Evolutionary conservation across 2,888 invertebrate species (phyloP), one percentile per base, ranked within the genome.

Genomic region (Pseudococcus longispinus): DNA sequence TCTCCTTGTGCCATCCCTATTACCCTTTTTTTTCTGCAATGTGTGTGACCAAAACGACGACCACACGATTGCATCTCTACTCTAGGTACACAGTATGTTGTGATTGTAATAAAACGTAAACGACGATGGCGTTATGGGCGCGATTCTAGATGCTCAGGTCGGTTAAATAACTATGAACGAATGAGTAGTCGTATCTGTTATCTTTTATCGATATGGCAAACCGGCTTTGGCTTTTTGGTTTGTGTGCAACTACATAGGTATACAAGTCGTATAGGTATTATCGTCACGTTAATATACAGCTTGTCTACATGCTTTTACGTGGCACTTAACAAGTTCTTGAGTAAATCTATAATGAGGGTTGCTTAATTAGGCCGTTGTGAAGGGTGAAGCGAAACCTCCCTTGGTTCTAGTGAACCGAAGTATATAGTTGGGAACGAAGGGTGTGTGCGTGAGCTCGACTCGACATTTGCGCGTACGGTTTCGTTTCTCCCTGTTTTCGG

Each of bases 241-340:
- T 80, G 20, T 42, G 32, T 32, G 18, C 74, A 60, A 9, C 23
- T 60, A 55, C 15, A 60, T 37, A 37, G 37, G 37, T 37, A 29
- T 29, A 70, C 70, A 29, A 70, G 70, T 18, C 18, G 18, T 42
- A 80, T 20, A 80, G 37, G 77, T 80, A 80, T 80, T 42, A 80
- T 42, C 77, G 77, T 80, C 77, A 80, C 77, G 77, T 80, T 80
- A 80, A 80, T 70, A 80, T 80, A 80, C 77, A 80, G 42, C 77
- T 80, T 80, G 77, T 80, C 77, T 80, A 80, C 77, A 80, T 80
- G 77, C 77, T 37, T 80, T 80, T 80, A 80, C 77, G 77, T 80
- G 37, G 77, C 77, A 80, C 77, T 80, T 80, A 80, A 80, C 77
- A 80, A 80, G 29, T 80, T 80, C 77, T 80, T 80, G 77, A 80